Percentiles rank a stretch among this genome's conserved stretches.
phyloP scores from a whole-genome alignment of 2,888 invertebrate species.

The Zaprionus obscuricornis region DNA sequence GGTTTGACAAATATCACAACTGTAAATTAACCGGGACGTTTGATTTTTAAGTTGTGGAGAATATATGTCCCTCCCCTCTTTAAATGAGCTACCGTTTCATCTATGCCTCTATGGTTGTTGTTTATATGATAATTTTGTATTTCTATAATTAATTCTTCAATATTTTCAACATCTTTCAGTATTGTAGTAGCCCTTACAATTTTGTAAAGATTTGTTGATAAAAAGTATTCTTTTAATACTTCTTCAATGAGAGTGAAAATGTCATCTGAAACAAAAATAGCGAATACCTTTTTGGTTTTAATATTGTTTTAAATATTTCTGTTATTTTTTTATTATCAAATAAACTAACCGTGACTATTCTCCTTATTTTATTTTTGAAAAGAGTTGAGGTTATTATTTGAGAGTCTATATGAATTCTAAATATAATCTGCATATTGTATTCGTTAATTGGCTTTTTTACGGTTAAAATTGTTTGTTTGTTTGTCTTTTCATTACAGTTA shows the following conservation, averaged over 20 bases:
- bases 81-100: conserved; percentile 8
- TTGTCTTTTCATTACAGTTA: neutral
- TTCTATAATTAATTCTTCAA: neutral
- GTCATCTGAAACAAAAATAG: neutral
- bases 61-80: conserved; percentile 19
- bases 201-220: neutral
- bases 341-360: neutral
- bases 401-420: too few relatives aligned
- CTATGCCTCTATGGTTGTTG: neutral
- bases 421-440: too few relatives aligned
- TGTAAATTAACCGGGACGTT: conserved; percentile 14
- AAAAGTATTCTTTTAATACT: neutral
- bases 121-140: neutral
- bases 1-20: conserved; percentile 25
- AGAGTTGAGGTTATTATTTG: neutral
- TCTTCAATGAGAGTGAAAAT: conserved; percentile 4
- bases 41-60: conserved; percentile 24
- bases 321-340: neutral
- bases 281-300: conserved; percentile 1
- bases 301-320: neutral
- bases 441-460: too few relatives aligned
- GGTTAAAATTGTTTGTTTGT: neutral
- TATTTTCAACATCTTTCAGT: neutral
- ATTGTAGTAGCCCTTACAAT: neutral
- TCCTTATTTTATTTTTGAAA: conserved; percentile 2